Evolutionary conservation across 2,113 vertebrate genomes (phyloP).

Genomic region (Propithecus coquereli): DNA sequence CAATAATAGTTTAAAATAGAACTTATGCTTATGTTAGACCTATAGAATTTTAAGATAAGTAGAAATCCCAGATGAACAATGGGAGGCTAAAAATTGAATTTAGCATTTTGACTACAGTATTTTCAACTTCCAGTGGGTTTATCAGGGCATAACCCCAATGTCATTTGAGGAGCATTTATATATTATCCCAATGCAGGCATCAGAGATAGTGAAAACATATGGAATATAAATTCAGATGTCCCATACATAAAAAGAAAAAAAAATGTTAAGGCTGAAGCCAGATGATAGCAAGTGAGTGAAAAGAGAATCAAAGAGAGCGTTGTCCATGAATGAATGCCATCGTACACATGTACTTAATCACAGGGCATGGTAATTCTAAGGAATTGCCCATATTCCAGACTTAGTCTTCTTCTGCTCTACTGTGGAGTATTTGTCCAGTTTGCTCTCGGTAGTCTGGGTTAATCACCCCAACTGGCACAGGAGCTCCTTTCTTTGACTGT

Average conservation of each 20-base stretch:
- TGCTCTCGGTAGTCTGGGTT: neutral
- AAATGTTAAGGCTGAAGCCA: neutral
- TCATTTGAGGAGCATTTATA: neutral
- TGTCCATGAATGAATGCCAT: neutral
- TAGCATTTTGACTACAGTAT: neutral
- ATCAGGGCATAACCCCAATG: neutral
- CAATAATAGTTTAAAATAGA: neutral
- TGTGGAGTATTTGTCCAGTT: neutral
- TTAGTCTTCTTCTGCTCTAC: neutral
- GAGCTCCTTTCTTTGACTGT: neutral
- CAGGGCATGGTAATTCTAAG: neutral
- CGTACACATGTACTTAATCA: neutral
- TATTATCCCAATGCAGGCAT: neutral
- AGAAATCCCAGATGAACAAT: neutral
- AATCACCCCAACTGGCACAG: neutral
- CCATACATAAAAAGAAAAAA: neutral
- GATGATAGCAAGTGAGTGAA: neutral
- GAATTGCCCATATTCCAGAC: neutral
- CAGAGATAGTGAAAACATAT: neutral
- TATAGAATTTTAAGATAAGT: neutral
- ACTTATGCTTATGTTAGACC: neutral
- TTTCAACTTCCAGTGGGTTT: neutral
- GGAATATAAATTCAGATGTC: neutral
- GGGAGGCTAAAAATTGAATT: neutral
- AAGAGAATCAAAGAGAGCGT: neutral